Conservation (phyloP, 2,113 vertebrate genomes). For the Alosa alosa region DNA sequence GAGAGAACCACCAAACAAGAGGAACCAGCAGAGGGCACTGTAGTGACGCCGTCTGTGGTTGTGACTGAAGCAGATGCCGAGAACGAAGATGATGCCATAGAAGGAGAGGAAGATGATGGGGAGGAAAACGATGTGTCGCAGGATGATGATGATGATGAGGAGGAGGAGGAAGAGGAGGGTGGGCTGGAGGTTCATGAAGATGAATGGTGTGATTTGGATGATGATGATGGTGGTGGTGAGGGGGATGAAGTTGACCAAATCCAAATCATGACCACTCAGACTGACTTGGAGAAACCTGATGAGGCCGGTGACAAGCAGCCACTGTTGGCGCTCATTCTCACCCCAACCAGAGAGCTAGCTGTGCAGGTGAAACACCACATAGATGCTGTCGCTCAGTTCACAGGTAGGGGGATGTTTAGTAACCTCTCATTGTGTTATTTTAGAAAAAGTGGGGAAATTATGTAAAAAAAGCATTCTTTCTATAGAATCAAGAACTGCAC, state of each 20-base stretch:
- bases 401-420: constrained; percentile 66
- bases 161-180: constrained; percentile 11
- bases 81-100: not conserved
- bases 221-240: constrained; percentile 24
- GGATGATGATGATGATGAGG: not conserved
- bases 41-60: not conserved
- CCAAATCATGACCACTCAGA: constrained; percentile 54
- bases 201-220: constrained; percentile 35
- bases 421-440: no score
- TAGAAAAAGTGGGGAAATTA: no score
- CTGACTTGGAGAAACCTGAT: constrained; percentile 1
- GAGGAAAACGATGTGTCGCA: not conserved
- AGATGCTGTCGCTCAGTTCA: constrained; percentile 86
- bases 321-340: constrained; percentile 88
- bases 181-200: constrained; percentile 30
- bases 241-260: constrained; percentile 40
- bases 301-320: constrained; percentile 60
- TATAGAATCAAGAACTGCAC: no score
- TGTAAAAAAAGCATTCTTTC: no score
- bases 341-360: constrained; percentile 93
- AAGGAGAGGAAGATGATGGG: not conserved
- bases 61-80: not conserved
- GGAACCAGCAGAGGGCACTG: no score
- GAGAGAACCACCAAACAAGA: constrained; percentile 14
- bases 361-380: constrained; percentile 95